Percentiles rank a stretch among this genome's conserved stretches.
Evolutionary conservation across 2,797 vertebrate genomes (phyloP).

Genomic region (Pseudochirops cupreus): DNA sequence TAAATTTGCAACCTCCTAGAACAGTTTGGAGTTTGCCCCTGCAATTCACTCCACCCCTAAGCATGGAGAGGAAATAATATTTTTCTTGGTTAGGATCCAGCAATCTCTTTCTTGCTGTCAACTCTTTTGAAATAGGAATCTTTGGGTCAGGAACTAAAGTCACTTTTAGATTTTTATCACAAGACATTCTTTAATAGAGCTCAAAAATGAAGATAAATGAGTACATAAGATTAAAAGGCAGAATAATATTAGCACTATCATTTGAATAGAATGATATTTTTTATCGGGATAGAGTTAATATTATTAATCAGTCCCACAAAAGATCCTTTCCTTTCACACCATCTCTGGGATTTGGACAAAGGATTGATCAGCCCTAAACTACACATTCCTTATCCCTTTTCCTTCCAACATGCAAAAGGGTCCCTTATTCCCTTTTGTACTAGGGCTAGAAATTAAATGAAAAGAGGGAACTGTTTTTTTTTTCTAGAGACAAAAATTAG

Average conservation of each 20-base stretch:
- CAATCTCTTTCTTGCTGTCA: constrained; percentile 6
- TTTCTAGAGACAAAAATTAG: background rate
- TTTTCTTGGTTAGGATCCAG: constrained; percentile 7
- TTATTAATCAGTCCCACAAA: background rate
- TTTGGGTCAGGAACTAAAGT: background rate
- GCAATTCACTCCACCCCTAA: background rate
- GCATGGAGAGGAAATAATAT: background rate
- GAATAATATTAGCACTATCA: background rate
- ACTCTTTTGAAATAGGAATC: constrained; percentile 45
- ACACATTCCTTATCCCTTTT: background rate
- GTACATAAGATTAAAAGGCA: constrained; percentile 28
- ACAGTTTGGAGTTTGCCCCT: constrained; percentile 22
- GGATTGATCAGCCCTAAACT: background rate
- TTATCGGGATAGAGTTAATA: background rate
- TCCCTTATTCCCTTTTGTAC: constrained; percentile 6
- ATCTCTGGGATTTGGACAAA: constrained; percentile 14
- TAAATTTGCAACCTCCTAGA: constrained; percentile 42
- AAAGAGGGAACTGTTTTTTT: background rate
- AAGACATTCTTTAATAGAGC: constrained; percentile 6
- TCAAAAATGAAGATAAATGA: constrained; percentile 40
- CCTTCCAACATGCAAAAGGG: background rate
- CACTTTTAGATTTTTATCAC: background rate
- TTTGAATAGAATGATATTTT: background rate
- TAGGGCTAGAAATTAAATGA: constrained; percentile 13
- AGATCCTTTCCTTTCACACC: background rate